Base-by-base conservation (phyloP, 2,888 invertebrate species). In the Agonopterix arenella region DNA sequence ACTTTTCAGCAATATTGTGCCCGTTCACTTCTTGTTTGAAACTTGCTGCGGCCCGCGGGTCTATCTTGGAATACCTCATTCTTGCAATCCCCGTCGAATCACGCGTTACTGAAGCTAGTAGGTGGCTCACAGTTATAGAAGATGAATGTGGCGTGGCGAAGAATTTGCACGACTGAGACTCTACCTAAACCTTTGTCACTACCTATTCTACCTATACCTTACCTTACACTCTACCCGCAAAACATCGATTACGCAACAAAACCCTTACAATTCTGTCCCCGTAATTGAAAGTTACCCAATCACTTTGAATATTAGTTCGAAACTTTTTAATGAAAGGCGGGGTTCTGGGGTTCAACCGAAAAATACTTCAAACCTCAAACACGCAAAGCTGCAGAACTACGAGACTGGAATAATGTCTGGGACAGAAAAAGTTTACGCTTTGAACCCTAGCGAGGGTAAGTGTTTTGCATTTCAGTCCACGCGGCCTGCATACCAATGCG, bases 381-480 rank as follows among this genome's bases (percentile, higher is more conserved):
- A 83, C 79, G 81, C 83, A 80, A 83, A 82, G 80, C 82, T 79
- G 72, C 67, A 76, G 68, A 82, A 79, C 83, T 84, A 86, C 85
- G 86, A 81, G 86, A 85, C 84, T 73, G 79, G 85, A 86, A 86
- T 86, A 84, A 84, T 80, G 80, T 79, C 74, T 78, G 82, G 81
- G 79, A 83, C 83, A 79, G 82, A 85, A 86, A 86, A 86, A 83
- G 76, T 84, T 86, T 82, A 79, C 76, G 84, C 83, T 86, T 82
- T 84, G 84, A 84, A 84, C 84, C 80, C 79, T 80, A 72, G 77
- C 73, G 75, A 74, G 84, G 83, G 83, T 84, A 84, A 85, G 85
- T 85, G 84, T 86, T 85, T 85, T 85, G 85, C 86, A 85, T 86
- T 84, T 83, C 74, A 76, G 70, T 70, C 67, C 73, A 78, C 84